Evolutionary conservation across 2,113 vertebrate species (phyloP).

Genomic region (Kryptolebias marmoratus): DNA sequence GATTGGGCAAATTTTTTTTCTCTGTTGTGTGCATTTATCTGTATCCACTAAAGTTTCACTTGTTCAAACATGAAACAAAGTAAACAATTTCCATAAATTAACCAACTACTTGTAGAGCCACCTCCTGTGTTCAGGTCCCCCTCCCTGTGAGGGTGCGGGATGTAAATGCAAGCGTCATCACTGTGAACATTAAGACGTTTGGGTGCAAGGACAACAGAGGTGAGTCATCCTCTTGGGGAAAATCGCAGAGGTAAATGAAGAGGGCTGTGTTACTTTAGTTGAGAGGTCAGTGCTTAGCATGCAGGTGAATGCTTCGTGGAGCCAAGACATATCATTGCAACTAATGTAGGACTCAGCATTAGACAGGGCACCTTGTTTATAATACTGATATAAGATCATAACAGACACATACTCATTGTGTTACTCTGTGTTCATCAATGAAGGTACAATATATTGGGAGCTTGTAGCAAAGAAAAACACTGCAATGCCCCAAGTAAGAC

Average conservation of each 20-base stretch:
- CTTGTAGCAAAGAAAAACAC: slow-evolving; percentile 42
- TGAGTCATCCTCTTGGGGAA: slow-evolving; percentile 68
- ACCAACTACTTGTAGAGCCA: not conserved
- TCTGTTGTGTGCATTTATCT: not conserved
- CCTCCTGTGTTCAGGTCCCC: slow-evolving; percentile 20
- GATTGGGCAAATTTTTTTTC: not conserved
- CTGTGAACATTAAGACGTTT: slow-evolving; percentile 56
- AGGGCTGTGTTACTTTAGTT: slow-evolving; percentile 55
- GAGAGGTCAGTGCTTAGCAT: slow-evolving; percentile 76
- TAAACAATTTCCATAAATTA: not conserved
- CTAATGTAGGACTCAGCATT: slow-evolving; percentile 61
- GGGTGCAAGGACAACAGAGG: slow-evolving; percentile 70
- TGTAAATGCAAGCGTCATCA: slow-evolving; percentile 66
- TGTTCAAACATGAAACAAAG: not conserved
- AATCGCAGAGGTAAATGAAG: slow-evolving; percentile 67
- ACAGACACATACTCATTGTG: slow-evolving; percentile 22
- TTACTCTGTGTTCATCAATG: slow-evolving; percentile 41
- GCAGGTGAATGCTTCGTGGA: slow-evolving; percentile 55
- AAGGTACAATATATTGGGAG: slow-evolving; percentile 27
- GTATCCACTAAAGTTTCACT: not conserved
- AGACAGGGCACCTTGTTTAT: slow-evolving; percentile 61
- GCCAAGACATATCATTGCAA: slow-evolving; percentile 64
- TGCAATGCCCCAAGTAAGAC: slow-evolving; percentile 48
- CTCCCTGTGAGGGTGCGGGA: slow-evolving; percentile 47
- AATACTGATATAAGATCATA: slow-evolving; percentile 61